phyloP scores from a whole-genome alignment of 2,113 vertebrate genomes.

The Coptodon bakossiorum region DNA sequence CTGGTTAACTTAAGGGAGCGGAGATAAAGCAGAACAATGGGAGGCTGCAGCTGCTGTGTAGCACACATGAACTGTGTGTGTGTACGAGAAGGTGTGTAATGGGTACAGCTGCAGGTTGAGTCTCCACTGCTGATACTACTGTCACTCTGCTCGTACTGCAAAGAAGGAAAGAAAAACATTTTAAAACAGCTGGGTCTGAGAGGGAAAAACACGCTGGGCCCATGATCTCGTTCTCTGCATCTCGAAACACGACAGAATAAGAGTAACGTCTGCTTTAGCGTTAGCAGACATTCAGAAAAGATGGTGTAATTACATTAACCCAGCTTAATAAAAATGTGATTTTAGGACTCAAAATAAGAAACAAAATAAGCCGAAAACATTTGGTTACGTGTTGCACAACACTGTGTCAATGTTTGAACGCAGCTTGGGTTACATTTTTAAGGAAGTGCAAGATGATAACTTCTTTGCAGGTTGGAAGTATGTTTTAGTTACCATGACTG shows the following conservation, averaged over 20 bases:
- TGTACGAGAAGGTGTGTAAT: neutral
- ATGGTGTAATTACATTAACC: neutral
- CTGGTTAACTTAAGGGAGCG: neutral
- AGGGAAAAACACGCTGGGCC: neutral
- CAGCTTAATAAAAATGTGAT: neutral
- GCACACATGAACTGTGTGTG: neutral
- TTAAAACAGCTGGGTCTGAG: neutral
- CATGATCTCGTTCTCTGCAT: neutral
- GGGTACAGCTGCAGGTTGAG: neutral
- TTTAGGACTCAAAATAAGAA: neutral
- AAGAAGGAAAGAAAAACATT: neutral
- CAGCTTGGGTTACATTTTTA: neutral
- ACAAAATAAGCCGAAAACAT: neutral
- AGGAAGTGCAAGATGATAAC: neutral
- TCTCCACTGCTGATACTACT: neutral
- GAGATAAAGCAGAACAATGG: neutral
- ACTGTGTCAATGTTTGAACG: neutral
- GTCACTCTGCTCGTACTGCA: neutral
- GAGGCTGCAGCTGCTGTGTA: neutral
- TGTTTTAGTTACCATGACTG: neutral
- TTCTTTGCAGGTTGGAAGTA: neutral
- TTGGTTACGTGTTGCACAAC: neutral
- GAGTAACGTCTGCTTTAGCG: neutral
- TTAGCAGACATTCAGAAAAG: neutral
- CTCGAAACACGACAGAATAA: neutral